Evolutionary conservation across 2,113 vertebrate genomes (phyloP), one percentile per base, ranked within the genome.

Genomic region (Polyodon spathula): DNA sequence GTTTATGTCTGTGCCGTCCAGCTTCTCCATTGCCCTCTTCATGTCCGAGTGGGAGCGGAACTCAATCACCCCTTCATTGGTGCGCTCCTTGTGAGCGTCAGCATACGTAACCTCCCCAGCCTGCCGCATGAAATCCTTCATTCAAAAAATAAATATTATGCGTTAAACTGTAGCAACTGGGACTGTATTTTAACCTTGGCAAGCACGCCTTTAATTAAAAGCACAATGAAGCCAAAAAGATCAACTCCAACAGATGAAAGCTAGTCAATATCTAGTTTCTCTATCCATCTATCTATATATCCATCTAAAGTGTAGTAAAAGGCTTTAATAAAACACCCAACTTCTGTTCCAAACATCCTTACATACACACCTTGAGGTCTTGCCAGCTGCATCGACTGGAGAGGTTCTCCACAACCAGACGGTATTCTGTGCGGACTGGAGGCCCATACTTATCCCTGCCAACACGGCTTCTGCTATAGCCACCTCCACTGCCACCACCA

Each of bases 301-400:
- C n/a, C 58, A 65, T 67, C 43, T 58, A 72, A 4, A 53, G 65
- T 4, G 71, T 64, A 11, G 27, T 27, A 27, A 27, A 27, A 4
- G 16, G 1, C 61, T 50, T 9, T 37, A 8, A 41, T 14, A 10
- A 56, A 37, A 14, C n/a, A 62, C n/a, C 54, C 3, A 54, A 56
- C 40, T 46, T 7, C 6, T 16, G 4, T 39, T 5, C 11, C 41
- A 56, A 8, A 7, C 42, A 63, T 4, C 2, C 3, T 27, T 53
- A 69, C 11, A 2, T 48, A 0, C 48, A 60, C 81, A 95, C 96
- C 93, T 99, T 99, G 27, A 99, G 93, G 81, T 99, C 96, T 71
- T 99, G 96, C 96, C 96, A 99, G 79, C 96, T 99, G 74, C 96
- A 99, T 63, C 94, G 95, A 79, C 93, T 99, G 76, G 96, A 99